phyloP scores from a whole-genome alignment of 2,888 invertebrate species.

The Ditylenchus weischeri region DNA sequence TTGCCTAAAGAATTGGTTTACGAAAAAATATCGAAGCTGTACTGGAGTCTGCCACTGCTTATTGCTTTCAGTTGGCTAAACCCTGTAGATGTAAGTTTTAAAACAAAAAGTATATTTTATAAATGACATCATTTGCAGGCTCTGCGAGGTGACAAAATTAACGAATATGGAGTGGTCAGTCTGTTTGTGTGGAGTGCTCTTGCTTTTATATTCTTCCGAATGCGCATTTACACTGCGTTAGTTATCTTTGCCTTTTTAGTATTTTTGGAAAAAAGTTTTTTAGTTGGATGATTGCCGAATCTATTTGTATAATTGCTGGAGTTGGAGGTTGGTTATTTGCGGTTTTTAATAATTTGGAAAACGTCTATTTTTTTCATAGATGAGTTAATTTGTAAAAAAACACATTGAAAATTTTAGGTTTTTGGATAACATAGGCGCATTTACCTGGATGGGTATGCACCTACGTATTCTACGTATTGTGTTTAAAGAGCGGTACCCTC shows the following conservation, averaged over 20 bases:
- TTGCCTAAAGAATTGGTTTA: constrained; percentile 63
- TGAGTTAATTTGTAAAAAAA: too few species aligned
- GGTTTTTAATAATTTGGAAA: too few species aligned
- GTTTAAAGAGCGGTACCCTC: too few species aligned
- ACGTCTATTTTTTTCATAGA: too few species aligned
- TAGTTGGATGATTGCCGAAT: constrained; percentile 78
- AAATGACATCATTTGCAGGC: constrained; percentile 69
- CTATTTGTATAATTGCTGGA: constrained; percentile 85
- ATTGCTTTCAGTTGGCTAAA: constrained; percentile 46
- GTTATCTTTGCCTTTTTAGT: too few species aligned
- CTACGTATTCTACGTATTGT: too few species aligned
- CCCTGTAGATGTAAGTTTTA: constrained; percentile 47
- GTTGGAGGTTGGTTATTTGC: constrained; percentile 66
- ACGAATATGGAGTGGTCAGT: constrained; percentile 70
- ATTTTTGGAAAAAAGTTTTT: too few species aligned
- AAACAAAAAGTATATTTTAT: not conserved
- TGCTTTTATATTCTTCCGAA: constrained; percentile 80
- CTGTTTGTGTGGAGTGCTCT: constrained; percentile 81
- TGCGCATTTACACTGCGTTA: constrained; percentile 79
- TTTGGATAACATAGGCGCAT: too few species aligned
- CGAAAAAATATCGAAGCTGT: constrained; percentile 68
- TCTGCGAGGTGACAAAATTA: constrained; percentile 74
- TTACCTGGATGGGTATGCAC: too few species aligned
- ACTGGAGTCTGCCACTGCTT: constrained; percentile 52
- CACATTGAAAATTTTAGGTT: too few species aligned